phyloP scores from a whole-genome alignment of 2,797 vertebrate species.

The Chelon labrosus region DNA sequence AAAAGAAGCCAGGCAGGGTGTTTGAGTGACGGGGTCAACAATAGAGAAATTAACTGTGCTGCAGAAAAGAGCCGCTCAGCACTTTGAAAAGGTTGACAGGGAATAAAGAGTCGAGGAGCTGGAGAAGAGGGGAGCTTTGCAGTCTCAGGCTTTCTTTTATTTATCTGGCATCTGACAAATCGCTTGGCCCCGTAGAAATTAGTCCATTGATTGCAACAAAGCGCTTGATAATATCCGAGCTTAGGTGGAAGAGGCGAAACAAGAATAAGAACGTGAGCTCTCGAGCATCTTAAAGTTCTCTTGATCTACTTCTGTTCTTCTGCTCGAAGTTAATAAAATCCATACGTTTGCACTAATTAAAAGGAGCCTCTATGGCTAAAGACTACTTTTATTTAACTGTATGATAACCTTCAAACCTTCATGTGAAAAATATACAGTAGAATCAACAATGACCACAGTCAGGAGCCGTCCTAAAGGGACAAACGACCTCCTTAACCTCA shows the following conservation, averaged over 20 bases:
- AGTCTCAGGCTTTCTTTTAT: conserved; percentile 51
- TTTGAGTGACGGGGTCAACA: conserved; percentile 53
- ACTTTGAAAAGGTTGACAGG: conserved; percentile 61
- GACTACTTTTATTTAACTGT: neutral
- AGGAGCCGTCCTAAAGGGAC: too few species aligned
- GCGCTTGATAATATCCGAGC: neutral
- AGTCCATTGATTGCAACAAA: conserved; percentile 21
- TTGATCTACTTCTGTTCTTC: neutral
- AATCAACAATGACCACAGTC: too few species aligned
- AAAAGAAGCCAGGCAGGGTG: neutral
- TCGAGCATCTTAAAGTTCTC: too few species aligned
- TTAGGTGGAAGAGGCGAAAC: neutral
- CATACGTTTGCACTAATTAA: too few species aligned
- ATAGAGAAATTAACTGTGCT: conserved; percentile 55
- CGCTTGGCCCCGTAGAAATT: conserved; percentile 22
- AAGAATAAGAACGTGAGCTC: neutral
- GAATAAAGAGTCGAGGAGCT: conserved; percentile 31
- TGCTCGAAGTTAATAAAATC: neutral
- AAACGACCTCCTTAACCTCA: too few species aligned
- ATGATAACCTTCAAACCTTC: neutral
- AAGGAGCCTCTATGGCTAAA: neutral
- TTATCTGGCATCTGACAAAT: conserved; percentile 52
- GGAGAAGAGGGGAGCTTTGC: conserved; percentile 22
- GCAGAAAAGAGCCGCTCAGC: conserved; percentile 58
- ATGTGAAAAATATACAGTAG: too few species aligned